Evolutionary conservation across 2,888 invertebrate genomes (phyloP).

Genomic region (Oscheius myriophilus): DNA sequence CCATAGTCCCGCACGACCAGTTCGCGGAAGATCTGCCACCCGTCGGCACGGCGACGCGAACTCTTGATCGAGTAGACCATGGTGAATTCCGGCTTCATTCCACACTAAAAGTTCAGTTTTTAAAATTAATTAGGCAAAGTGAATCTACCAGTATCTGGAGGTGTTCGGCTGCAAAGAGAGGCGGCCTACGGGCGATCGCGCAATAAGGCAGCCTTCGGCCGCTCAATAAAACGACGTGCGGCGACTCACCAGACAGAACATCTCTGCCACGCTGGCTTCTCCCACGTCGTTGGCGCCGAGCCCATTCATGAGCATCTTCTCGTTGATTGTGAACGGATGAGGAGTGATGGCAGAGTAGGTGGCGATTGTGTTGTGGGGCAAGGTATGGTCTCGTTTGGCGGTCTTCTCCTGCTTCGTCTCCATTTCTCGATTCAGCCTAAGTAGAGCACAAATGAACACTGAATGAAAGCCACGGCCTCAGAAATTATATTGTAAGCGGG

Average conservation of each 20-base stretch:
- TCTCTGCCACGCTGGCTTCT: slow-evolving; percentile 52
- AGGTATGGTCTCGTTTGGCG: not conserved
- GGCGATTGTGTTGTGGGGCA: slow-evolving; percentile 12
- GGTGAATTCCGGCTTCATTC: slow-evolving; percentile 15
- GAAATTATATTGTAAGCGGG: too few species aligned
- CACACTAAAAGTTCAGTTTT: slow-evolving; percentile 31
- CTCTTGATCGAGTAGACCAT: slow-evolving; percentile 25
- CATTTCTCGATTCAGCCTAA: slow-evolving; percentile 8
- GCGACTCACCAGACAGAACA: slow-evolving; percentile 57
- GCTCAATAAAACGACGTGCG: not conserved
- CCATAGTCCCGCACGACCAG: slow-evolving; percentile 25
- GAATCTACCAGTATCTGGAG: too few species aligned
- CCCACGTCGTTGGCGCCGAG: slow-evolving; percentile 40
- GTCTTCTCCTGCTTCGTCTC: not conserved
- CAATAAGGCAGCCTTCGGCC: too few species aligned
- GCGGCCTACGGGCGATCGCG: too few species aligned
- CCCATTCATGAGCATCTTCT: slow-evolving; percentile 40
- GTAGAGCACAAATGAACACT: too few species aligned
- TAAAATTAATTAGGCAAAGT: too few species aligned
- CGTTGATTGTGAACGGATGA: slow-evolving; percentile 37
- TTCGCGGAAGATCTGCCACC: slow-evolving; percentile 13
- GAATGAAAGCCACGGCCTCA: too few species aligned
- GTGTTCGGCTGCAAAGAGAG: too few species aligned
- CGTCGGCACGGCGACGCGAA: not conserved
- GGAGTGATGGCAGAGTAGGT: slow-evolving; percentile 31